Conservation (phyloP, 2,888 invertebrate genomes). For the Criorhina ranunculi region DNA sequence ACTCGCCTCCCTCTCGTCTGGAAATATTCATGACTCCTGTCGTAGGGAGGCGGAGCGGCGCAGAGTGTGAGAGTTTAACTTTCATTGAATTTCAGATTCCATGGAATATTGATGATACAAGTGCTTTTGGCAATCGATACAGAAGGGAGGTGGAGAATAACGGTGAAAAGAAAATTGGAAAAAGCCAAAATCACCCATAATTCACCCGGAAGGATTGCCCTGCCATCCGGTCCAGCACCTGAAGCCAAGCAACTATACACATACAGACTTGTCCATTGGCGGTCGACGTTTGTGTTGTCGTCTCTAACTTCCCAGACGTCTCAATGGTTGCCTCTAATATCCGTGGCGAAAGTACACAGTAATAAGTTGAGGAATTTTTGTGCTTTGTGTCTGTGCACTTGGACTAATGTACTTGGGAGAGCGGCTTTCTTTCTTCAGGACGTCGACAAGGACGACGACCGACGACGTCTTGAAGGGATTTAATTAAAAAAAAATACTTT, state of each 20-base stretch:
- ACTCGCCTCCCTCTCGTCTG: conserved; percentile 35
- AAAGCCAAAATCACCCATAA: conserved; percentile 72
- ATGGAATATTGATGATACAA: conserved; percentile 74
- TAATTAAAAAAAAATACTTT: conserved; percentile 69
- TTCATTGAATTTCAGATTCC: conserved; percentile 74
- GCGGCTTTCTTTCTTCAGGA: conserved; percentile 30
- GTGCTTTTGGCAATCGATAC: conserved; percentile 68
- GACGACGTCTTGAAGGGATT: conserved; percentile 68
- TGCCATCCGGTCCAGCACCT: conserved; percentile 73
- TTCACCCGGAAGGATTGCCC: conserved; percentile 70
- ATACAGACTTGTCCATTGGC: neutral
- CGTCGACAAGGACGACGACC: conserved; percentile 7
- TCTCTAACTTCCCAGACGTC: conserved; percentile 76
- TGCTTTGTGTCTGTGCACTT: conserved; percentile 50
- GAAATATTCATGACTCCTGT: conserved; percentile 67
- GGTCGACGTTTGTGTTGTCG: conserved; percentile 28
- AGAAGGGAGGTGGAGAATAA: conserved; percentile 22
- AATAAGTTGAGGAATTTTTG: conserved; percentile 59
- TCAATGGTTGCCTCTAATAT: conserved; percentile 73
- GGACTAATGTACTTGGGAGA: conserved; percentile 65
- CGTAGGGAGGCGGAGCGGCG: conserved; percentile 14
- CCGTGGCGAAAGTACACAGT: conserved; percentile 64
- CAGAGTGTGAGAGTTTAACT: conserved; percentile 61
- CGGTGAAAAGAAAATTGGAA: conserved; percentile 55
- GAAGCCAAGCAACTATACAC: conserved; percentile 37